Base-by-base conservation (phyloP, 2,797 vertebrate genomes). In the Sebastes taczanowskii region DNA sequence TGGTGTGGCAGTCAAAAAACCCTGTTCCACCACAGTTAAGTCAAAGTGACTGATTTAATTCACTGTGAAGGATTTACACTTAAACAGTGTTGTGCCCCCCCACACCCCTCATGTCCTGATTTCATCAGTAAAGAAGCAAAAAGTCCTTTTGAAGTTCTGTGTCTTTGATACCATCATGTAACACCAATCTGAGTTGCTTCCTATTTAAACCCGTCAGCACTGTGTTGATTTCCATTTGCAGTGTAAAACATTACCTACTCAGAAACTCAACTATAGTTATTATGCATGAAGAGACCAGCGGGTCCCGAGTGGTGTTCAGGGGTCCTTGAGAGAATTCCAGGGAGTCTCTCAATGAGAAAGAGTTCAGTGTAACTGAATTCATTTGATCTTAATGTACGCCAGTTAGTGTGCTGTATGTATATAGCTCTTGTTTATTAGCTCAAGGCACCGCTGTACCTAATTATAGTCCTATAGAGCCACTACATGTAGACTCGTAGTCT, bases 161-260 rank as follows among this genome's bases (percentile, higher is more conserved):
- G 16, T 63, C 27, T 77, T 66, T 74, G 30, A 71, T 65, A 5
- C 35, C 30, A 22, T 69, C 34, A 66, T 38, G 22, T 61, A 52
- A 58, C 38, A 42, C 30, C 34, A 66, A 11, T 29, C 55, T 66
- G 22, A 71, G 22, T 42, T 34, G 20, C 20, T 52, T 69, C 74
- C 25, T 80, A 22, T 84, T 82, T 64, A 75, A 78, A 71, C 71
- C 29, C 30, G 35, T 14, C 58, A 74, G n/a, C 7, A 46, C 11
- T 64, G 59, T 20, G 20, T 68, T 67, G 11, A 71, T 71, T 32
- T 71, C 11, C 14, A 23, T 68, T 65, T 55, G 42, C 63, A 42
- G 53, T 67, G 29, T 52, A n/a, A 18, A 55, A n/a, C 20, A 35
- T 11, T 29, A 3, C 18, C 18, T 22, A 7, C 27, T 60, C 13